Conservation (phyloP, 2,797 vertebrate genomes). For the Hozukius guyotensis region DNA sequence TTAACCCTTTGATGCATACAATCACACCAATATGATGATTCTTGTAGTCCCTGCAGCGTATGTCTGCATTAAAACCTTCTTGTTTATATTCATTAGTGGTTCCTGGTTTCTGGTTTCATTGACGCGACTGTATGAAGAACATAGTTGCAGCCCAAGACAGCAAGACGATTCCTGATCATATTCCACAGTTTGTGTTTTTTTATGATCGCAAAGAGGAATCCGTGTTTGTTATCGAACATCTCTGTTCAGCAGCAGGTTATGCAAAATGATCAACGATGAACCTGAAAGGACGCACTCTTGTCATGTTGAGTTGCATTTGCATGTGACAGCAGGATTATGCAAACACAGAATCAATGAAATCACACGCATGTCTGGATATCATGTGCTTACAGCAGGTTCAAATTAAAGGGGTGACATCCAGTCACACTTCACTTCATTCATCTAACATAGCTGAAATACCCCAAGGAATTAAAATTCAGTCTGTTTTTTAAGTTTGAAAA, state of each 20-base stretch:
- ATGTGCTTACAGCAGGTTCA: background rate
- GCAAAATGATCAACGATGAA: background rate
- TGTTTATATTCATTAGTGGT: too few relatives aligned
- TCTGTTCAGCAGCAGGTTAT: background rate
- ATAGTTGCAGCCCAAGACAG: background rate
- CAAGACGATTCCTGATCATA: background rate
- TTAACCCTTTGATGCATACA: too few relatives aligned
- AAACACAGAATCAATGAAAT: background rate
- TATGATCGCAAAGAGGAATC: background rate
- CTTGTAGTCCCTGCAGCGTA: too few relatives aligned
- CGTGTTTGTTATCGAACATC: background rate
- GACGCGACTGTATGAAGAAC: background rate
- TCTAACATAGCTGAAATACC: background rate
- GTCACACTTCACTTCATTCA: background rate
- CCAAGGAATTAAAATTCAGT: background rate
- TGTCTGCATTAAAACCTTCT: too few relatives aligned
- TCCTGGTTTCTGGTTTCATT: too few relatives aligned
- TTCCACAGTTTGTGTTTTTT: background rate
- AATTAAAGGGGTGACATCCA: background rate
- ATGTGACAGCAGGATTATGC: background rate
- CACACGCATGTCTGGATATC: background rate
- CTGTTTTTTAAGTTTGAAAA: too few relatives aligned
- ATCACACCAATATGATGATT: too few relatives aligned
- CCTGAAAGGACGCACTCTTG: background rate
- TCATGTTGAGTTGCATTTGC: constrained; percentile 7